These are phyloP conservation scores for Drosophila pseudotakahashii DNA, from an alignment of 2,888 invertebrate species.

Conservation along the genomic window DNA sequence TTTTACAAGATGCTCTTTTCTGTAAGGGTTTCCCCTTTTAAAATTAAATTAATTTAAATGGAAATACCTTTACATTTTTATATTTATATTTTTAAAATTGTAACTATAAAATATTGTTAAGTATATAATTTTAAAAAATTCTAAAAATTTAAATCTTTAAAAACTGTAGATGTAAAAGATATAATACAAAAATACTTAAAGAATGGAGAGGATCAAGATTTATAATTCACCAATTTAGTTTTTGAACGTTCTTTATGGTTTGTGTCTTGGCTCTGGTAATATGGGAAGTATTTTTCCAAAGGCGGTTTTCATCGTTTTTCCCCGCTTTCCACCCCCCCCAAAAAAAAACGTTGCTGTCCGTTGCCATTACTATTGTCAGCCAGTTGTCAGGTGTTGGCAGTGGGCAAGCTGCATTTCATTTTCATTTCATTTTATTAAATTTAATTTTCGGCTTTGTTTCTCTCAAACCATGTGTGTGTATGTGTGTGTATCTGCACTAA, in stretches of 20 bases:
- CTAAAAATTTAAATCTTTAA: too few species aligned
- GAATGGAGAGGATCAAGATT: too few species aligned
- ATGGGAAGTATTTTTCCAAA: not conserved
- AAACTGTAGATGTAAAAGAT: too few species aligned
- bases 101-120: too few species aligned
- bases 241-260: not conserved
- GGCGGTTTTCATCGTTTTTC: not conserved
- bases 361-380: conserved; percentile 29
- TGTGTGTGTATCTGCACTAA: conserved; percentile 57
- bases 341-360: not conserved
- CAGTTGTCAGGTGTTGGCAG: conserved; percentile 43
- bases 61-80: too few species aligned
- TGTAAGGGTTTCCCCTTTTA: too few species aligned
- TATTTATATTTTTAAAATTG: too few species aligned
- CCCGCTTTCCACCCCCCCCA: not conserved
- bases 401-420: conserved; percentile 34
- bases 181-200: too few species aligned
- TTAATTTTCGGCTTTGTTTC: conserved; percentile 38
- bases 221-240: too few species aligned
- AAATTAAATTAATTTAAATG: too few species aligned
- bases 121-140: too few species aligned
- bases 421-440: conserved; percentile 49
- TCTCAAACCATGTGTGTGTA: conserved; percentile 8
- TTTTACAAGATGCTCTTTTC: not conserved
- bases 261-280: not conserved